These are phyloP conservation scores for Lapara coniferarum DNA, from an alignment of 2,888 invertebrate species.

Conservation along the genomic window DNA sequence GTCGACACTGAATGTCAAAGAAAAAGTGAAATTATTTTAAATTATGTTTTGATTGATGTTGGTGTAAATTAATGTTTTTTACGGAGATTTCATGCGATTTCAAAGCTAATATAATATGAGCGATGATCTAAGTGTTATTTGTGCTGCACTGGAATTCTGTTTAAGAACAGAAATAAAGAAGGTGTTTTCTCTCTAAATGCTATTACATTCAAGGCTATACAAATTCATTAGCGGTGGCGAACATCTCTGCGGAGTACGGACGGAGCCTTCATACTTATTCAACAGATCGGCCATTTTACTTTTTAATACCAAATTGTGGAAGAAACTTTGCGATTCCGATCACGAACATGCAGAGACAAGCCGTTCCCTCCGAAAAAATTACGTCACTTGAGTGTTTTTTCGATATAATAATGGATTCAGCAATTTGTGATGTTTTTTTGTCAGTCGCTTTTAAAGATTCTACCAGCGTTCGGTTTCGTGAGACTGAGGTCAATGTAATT, in stretches of 20 bases:
- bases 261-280: constrained; percentile 17
- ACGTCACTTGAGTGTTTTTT: neutral
- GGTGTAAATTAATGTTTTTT: neutral
- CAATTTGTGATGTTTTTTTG: neutral
- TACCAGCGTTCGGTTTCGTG: neutral
- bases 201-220: neutral
- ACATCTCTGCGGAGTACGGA: neutral
- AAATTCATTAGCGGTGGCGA: neutral
- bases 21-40: neutral
- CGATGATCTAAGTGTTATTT: too few species aligned
- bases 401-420: neutral
- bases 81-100: neutral
- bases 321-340: constrained; percentile 1
- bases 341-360: neutral
- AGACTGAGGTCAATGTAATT: neutral
- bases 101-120: too few species aligned
- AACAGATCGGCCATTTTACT: constrained; percentile 12
- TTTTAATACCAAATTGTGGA: neutral
- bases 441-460: neutral
- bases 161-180: too few species aligned
- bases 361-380: constrained; percentile 1
- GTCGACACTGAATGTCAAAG: neutral
- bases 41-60: neutral
- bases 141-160: too few species aligned
- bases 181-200: neutral